These are phyloP conservation scores for Malthinus seriepunctatus DNA, from an alignment of 2,888 invertebrate species.

Conservation along the genomic window DNA sequence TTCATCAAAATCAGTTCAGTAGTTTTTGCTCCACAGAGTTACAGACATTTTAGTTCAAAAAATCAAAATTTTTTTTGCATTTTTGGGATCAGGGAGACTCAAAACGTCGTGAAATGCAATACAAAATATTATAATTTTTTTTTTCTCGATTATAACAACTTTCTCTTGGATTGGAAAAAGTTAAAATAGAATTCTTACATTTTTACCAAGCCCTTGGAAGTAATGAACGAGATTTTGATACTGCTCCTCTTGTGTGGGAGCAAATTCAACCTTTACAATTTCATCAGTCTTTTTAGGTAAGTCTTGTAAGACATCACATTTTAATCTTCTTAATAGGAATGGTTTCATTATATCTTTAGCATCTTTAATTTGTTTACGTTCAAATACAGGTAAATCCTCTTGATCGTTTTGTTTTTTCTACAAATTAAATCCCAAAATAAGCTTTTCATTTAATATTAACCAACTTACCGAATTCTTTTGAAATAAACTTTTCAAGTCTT, in stretches of 20 bases:
- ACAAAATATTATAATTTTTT: no score
- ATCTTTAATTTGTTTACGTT: conserved; percentile 85
- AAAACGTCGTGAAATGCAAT: no score
- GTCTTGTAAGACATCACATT: conserved; percentile 82
- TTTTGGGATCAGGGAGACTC: no score
- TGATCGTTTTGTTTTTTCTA: conserved; percentile 62
- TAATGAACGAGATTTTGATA: conserved; percentile 76
- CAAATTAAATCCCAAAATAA: conserved; percentile 25
- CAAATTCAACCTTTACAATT: conserved; percentile 70
- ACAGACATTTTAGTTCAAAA: no score
- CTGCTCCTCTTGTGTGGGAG: conserved; percentile 69
- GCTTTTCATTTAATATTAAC: background rate
- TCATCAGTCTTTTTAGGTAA: conserved; percentile 82
- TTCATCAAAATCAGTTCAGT: no score
- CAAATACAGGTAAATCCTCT: conserved; percentile 76
- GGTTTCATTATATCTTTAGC: conserved; percentile 97
- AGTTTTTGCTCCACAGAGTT: no score
- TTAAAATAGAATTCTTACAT: conserved; percentile 55
- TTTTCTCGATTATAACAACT: no score
- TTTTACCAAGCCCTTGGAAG: conserved; percentile 66
- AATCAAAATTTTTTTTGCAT: no score
- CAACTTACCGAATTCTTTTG: conserved; percentile 69
- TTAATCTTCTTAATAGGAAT: conserved; percentile 86
- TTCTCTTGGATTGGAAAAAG: no score
- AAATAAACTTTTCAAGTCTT: conserved; percentile 86